Conservation (phyloP, 2,888 invertebrate species). For the Serrognathus titanus region DNA sequence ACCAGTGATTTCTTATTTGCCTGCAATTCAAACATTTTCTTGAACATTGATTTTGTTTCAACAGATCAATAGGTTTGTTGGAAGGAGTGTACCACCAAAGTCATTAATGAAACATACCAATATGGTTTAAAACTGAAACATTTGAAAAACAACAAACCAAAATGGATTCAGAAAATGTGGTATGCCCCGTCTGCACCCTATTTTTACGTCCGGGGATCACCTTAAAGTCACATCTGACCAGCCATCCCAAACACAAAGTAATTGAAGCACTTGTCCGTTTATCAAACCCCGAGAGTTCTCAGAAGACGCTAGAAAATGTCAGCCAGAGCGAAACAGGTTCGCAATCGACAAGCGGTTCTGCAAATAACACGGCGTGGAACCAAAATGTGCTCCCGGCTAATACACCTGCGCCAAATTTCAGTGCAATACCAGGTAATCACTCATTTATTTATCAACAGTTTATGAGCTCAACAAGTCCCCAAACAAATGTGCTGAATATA, state of each 20-base stretch:
- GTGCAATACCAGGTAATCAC: conserved; percentile 38
- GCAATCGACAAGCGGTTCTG: conserved; percentile 26
- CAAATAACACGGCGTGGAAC: conserved; percentile 48
- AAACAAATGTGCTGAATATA: conserved; percentile 42
- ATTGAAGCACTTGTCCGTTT: conserved; percentile 66
- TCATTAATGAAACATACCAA: background rate
- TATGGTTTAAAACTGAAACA: background rate
- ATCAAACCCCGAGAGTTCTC: conserved; percentile 27
- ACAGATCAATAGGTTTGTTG: conserved; percentile 27
- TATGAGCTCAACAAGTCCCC: conserved; percentile 49
- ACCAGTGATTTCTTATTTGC: background rate
- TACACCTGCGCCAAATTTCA: conserved; percentile 15
- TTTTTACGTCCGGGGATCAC: conserved; percentile 80
- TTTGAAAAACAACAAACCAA: conserved; percentile 8
- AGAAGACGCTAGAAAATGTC: conserved; percentile 18
- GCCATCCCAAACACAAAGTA: conserved; percentile 85
- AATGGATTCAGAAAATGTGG: conserved; percentile 43
- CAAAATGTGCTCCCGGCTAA: conserved; percentile 45
- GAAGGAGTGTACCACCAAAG: conserved; percentile 22
- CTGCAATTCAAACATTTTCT: background rate
- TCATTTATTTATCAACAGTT: conserved; percentile 58
- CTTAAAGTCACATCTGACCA: conserved; percentile 75
- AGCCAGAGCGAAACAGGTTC: conserved; percentile 8
- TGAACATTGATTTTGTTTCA: conserved; percentile 29
- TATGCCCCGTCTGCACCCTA: conserved; percentile 81